Percentiles rank a stretch among this genome's conserved stretches.
Evolutionary conservation across 2,888 invertebrate genomes (phyloP).

Genomic region (Tenthredo mesomela): DNA sequence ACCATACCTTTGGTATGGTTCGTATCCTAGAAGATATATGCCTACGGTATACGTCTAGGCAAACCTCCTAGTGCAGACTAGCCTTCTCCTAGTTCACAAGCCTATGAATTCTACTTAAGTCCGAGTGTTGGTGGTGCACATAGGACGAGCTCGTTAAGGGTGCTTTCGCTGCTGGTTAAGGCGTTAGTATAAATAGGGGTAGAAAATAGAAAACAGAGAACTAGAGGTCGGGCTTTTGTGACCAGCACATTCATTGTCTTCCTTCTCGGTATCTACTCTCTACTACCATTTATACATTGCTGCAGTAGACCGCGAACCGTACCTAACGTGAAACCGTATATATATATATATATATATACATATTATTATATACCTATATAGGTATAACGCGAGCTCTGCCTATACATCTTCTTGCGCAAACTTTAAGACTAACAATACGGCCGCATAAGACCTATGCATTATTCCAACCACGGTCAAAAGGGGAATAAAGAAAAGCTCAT

Average conservation of each 20-base stretch:
- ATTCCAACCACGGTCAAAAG: not conserved
- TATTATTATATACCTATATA: no score
- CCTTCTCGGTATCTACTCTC: not conserved
- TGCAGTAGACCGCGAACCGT: not conserved
- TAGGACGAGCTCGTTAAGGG: conserved; percentile 25
- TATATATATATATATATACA: no score
- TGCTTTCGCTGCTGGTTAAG: not conserved
- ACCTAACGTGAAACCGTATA: not conserved
- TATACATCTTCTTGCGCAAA: not conserved
- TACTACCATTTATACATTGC: not conserved
- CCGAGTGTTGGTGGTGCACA: not conserved
- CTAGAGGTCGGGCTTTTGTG: conserved; percentile 1
- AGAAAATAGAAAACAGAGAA: conserved; percentile 18
- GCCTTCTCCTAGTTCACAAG: not conserved
- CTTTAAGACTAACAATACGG: not conserved
- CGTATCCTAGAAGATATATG: not conserved
- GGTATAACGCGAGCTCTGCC: not conserved
- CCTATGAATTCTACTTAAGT: conserved; percentile 30
- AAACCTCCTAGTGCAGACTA: no score
- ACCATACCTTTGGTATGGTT: not conserved
- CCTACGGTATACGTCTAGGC: not conserved
- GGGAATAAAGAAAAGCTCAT: conserved; percentile 20
- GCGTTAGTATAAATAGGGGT: not conserved
- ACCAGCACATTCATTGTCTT: conserved; percentile 37
- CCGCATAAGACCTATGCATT: not conserved